Base-by-base conservation (phyloP, 1,140 invertebrate genomes). In the Aphelenchoides besseyi region DNA sequence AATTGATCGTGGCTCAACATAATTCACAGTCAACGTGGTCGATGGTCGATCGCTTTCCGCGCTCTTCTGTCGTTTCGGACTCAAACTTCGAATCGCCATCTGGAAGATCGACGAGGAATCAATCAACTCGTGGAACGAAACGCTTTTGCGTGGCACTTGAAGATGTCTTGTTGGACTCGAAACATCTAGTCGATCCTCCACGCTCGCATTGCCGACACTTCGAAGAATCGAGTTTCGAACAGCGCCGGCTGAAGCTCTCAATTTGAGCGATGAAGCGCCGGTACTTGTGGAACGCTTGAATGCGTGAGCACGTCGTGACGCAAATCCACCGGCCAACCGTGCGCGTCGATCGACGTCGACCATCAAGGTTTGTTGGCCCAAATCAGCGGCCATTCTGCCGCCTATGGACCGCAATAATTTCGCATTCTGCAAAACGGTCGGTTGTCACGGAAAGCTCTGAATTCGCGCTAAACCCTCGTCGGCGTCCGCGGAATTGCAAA, bases 51-150 rank as follows among this genome's bases (percentile, higher is more conserved):
- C 41, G 41, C 41, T 48, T 53, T 66, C 63, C 12, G 63, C 30
- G 12, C 28, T 33, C 63, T 2, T 66, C 32, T 66, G 63, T n/a
- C 63, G 16, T 66, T 66, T 66, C 23, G 63, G 63, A 37, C 36
- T 41, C 36, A 66, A 32, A 53, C 63, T 66, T 37, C 63, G 63
- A 29, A 66, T 16, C n/a, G 63, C 63, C 2, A 66, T 33, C 12
- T 66, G 63, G 32, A 66, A 29, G 32, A 66, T 18, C 2, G 63
- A 66, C 23, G 32, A 37, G 30, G 63, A 66, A 32, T 66, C 26
- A 8, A 66, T 33, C 12, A 66, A 33, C 16, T 66, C 63, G 63
- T 66, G 63, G 3, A 66, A 66, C n/a, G 63, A 66, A 53, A 66
- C 63, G 30, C 63, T 66, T 33, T 66, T 66, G 12, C 32, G 63